A percentile compares a stretch with the other conserved stretches of the same genome.
phyloP scores from a whole-genome alignment of 2,888 invertebrate genomes.

The Lasioglossum vierecki region DNA sequence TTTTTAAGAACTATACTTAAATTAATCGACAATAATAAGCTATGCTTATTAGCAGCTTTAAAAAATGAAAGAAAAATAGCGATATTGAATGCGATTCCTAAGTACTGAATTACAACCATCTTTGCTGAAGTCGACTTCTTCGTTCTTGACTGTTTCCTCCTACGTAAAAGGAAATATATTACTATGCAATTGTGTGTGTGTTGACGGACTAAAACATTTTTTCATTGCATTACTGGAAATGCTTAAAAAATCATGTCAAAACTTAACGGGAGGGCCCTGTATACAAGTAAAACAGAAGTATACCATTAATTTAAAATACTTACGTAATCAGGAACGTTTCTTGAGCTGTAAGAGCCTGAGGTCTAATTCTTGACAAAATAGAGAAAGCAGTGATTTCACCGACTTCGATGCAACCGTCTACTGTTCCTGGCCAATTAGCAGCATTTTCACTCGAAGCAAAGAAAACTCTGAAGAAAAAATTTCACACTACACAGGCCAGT shows the following conservation, averaged over 20 bases:
- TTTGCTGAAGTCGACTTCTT: not conserved
- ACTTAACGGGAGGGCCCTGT: no score
- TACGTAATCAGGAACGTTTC: slow-evolving; percentile 42
- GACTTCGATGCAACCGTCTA: slow-evolving; percentile 76
- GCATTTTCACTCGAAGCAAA: slow-evolving; percentile 78
- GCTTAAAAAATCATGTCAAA: no score
- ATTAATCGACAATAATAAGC: not conserved
- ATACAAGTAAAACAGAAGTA: not conserved
- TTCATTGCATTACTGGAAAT: no score
- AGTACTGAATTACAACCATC: slow-evolving; percentile 26
- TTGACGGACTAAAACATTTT: no score
- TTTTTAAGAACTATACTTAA: not conserved
- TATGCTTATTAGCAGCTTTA: not conserved
- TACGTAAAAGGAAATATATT: not conserved
- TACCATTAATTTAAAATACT: not conserved
- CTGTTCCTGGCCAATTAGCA: slow-evolving; percentile 75
- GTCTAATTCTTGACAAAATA: slow-evolving; percentile 69
- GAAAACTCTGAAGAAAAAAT: slow-evolving; percentile 65
- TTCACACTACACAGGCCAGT: not conserved
- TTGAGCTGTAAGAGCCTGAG: slow-evolving; percentile 68
- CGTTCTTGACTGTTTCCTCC: not conserved
- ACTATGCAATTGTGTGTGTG: not conserved
- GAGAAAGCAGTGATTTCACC: slow-evolving; percentile 70
- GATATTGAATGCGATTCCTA: slow-evolving; percentile 40
- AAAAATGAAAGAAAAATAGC: slow-evolving; percentile 37